phyloP scores from a whole-genome alignment of 2,113 vertebrate species.

The Aldabrachelys gigantea region DNA sequence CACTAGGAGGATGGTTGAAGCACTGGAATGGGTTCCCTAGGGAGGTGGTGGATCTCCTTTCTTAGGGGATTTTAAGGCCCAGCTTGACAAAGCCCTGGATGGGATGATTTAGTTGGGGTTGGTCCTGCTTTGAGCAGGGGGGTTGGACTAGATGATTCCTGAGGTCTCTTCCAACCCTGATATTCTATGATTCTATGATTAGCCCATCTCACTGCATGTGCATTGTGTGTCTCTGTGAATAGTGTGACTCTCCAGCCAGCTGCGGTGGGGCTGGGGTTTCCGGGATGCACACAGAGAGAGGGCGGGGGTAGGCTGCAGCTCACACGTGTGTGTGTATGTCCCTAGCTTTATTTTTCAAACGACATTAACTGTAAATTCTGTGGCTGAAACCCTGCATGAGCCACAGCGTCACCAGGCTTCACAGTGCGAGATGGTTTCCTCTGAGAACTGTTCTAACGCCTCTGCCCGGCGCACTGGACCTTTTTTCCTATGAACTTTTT shows the following conservation, averaged over 20 bases:
- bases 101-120: no score
- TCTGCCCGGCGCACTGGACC: neutral
- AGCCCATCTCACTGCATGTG: neutral
- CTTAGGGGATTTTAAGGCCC: no score
- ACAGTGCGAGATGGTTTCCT: neutral
- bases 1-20: no score
- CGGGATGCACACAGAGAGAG: neutral
- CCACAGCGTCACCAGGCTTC: no score
- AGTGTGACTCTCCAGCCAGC: neutral
- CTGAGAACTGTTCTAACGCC: neutral
- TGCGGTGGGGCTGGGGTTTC: neutral
- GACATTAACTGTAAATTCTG: neutral
- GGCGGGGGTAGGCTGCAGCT: neutral
- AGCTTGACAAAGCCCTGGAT: no score
- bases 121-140: no score
- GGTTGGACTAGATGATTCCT: no score
- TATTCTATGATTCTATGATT: neutral
- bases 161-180: no score
- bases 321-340: rapidly evolving
- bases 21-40: no score
- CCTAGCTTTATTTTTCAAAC: neutral
- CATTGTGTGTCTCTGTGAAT: neutral
- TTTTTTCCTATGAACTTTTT: neutral
- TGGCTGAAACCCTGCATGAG: neutral
- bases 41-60: no score